Base-by-base conservation (phyloP, 2,888 invertebrate species). In the Crematogaster levior region DNA sequence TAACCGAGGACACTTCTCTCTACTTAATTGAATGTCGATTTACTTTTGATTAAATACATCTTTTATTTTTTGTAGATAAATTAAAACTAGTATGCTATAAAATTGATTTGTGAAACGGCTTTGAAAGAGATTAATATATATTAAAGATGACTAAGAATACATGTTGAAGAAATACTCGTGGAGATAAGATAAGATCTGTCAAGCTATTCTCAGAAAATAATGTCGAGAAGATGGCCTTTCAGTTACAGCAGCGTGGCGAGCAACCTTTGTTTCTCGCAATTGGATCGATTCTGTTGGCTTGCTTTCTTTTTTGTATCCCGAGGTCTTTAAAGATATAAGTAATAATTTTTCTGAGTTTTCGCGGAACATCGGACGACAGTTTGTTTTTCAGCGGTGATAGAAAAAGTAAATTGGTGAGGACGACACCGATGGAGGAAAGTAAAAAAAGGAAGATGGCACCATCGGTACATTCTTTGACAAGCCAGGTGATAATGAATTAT, bases 401-500 rank as follows among this genome's bases (percentile, higher is more conserved):
- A 34, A 56, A 63, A 81, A 82, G 77, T 80, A 65, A 48, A 65
- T 58, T 58, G 82, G 58, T 82, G 82, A 81, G 84, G 85, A 84
- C 83, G 74, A 87, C 80, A 84, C 82, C 68, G 82, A 81, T 82
- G 74, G 81, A 84, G 85, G 66, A 87, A 72, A 85, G 75, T 58
- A 53, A 72, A 75, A 86, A 84, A 85, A 83, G 79, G 61, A 86
- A 86, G 85, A 79, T 82, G 83, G 56, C 63, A 86, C 75, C 83
- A 85, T 89, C 89, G 90, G 88, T 85, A 82, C 84, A 89, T 86
- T 91, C 93, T 93, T 93, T 93, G 93, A 93, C 92, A 92, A 93
- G 90, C 88, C 92, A 92, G 92, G 91, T 91, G 87, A 91, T 91
- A 88, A 93, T 93, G 93, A 93, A 93, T 93, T 93, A 93, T 93